phyloP scores from a whole-genome alignment of 2,113 vertebrate genomes.

The Macrotis lagotis region DNA sequence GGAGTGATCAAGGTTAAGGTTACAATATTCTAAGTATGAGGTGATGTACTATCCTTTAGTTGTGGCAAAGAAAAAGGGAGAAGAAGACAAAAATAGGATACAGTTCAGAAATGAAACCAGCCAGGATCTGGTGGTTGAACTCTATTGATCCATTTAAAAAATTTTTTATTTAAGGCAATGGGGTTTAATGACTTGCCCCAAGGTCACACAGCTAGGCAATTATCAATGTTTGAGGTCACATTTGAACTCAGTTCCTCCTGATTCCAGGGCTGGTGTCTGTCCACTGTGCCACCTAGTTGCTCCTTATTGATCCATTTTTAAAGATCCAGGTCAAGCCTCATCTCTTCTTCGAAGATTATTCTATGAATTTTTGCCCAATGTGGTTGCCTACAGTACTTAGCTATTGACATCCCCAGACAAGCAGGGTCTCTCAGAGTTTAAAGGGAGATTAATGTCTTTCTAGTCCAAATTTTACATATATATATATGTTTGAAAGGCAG shows the following conservation, averaged over 20 bases:
- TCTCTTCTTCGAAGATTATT: background rate
- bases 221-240: too few relatives aligned
- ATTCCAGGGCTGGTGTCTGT: too few relatives aligned
- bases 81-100: background rate
- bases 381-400: background rate
- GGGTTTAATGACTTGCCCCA: too few relatives aligned
- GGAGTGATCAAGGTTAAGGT: background rate
- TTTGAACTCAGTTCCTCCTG: too few relatives aligned
- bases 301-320: background rate
- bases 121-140: background rate
- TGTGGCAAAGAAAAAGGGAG: background rate
- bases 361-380: background rate
- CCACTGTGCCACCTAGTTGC: too few relatives aligned
- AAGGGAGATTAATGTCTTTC: background rate
- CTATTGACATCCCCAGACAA: background rate
- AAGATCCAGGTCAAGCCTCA: background rate
- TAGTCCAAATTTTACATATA: too few relatives aligned
- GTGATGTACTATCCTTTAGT: background rate
- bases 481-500: too few relatives aligned
- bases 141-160: background rate
- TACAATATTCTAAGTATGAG: background rate
- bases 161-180: too few relatives aligned
- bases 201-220: too few relatives aligned
- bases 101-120: background rate
- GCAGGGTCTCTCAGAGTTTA: background rate